Evolutionary conservation across 2,797 vertebrate genomes (phyloP), one percentile per base, ranked within the genome.

Genomic region (Aselliscus stoliczkanus): DNA sequence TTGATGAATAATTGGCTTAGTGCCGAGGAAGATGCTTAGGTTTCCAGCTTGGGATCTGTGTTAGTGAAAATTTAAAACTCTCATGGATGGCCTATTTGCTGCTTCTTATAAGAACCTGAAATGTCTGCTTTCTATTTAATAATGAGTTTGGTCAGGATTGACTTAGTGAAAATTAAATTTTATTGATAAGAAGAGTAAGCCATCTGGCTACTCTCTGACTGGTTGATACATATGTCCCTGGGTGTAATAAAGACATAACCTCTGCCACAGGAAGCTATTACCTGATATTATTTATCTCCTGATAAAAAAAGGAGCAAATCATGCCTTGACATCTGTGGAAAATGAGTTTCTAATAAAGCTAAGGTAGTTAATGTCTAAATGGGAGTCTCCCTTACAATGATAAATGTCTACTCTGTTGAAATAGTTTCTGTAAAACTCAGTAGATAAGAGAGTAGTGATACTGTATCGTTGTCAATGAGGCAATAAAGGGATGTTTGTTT

Each of bases 141-240:
- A 97, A 95, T 96, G 2, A 96, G 95, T 94, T 97, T 88, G 93
- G 96, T 98, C 96, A 79, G 91, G 89, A 87, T 88, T 97, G 97
- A 96, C 95, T 98, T 98, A 98, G 97, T 97, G 97, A 98, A 98
- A 98, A 97, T 97, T 93, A 95, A 97, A 97, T 98, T 97, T 98
- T 98, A 98, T 98, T 98, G 98, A 98, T 98, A 98, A 98, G 97
- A 97, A 98, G 96, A 92, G 95, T 95, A 96, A 96, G 97, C 98
- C 98, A 98, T 98, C 98, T 98, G 98, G 98, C 97, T 98, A 96
- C 97, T 97, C 97, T 98, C 97, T 97, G 97, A 98, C 94, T 97
- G 97, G 97, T 95, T 97, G 97, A 96, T 98, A 96, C 98, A 98
- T 98, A 96, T 98, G 98, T 98, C 96, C 83, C 97, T 97, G 97